A percentile compares a stretch with the other conserved stretches of the same genome.
Conservation (phyloP, 64 coral and sea anemone species). For the Montipora cactus region DNA sequence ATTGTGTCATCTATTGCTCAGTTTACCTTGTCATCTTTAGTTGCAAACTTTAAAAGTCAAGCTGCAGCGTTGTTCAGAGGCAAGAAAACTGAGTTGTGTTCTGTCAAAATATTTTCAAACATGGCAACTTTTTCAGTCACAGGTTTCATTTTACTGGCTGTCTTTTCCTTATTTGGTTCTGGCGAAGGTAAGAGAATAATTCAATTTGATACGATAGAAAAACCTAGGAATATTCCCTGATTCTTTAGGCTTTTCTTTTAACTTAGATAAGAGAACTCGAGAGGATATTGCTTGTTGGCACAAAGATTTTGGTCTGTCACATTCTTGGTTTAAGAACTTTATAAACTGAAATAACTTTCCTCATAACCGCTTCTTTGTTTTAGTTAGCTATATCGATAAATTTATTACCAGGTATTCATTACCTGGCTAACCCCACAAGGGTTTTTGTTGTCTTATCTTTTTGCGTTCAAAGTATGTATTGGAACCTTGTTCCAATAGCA, state of each 20-base stretch:
- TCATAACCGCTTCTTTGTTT: too few relatives aligned
- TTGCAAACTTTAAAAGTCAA: neutral
- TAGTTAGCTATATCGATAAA: too few relatives aligned
- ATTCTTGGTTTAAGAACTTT: too few relatives aligned
- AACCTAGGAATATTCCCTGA: neutral
- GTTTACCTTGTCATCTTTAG: neutral
- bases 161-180: neutral
- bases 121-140: neutral
- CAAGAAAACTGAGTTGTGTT: neutral
- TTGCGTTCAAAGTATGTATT: too few relatives aligned
- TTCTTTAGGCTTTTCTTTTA: neutral
- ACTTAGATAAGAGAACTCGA: neutral
- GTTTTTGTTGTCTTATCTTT: too few relatives aligned
- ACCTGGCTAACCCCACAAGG: too few relatives aligned
- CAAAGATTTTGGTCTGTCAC: too few relatives aligned
- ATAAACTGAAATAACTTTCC: too few relatives aligned
- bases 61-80: neutral
- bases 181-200: neutral
- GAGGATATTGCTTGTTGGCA: too few relatives aligned
- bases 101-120: neutral
- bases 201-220: neutral
- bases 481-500: too few relatives aligned
- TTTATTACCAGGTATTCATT: too few relatives aligned
- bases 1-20: neutral
- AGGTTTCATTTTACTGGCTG: neutral